These are phyloP conservation scores for Orthosia gothica DNA, from an alignment of 2,888 invertebrate genomes.

Conservation along the genomic window DNA sequence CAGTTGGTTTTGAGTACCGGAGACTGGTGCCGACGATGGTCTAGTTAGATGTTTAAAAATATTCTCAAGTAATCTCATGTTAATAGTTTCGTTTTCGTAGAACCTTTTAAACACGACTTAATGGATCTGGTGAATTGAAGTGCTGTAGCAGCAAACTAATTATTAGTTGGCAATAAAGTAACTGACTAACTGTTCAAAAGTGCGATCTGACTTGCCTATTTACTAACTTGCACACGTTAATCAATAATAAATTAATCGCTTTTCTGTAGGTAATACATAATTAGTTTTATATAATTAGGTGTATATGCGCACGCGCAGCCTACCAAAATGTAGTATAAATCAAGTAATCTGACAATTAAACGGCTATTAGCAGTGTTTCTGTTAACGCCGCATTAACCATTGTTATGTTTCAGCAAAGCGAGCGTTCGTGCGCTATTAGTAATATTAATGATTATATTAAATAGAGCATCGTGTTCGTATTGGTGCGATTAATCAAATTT, in stretches of 20 bases:
- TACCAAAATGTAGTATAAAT: slow-evolving; percentile 23
- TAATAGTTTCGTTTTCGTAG: background rate
- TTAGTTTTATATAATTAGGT: background rate
- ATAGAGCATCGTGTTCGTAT: background rate
- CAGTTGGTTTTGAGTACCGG: slow-evolving; percentile 34
- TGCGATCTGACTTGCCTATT: background rate
- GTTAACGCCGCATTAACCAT: slow-evolving; percentile 45
- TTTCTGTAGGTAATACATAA: background rate
- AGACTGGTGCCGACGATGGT: background rate
- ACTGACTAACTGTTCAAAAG: background rate
- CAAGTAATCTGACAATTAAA: slow-evolving; percentile 52
- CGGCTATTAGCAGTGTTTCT: slow-evolving; percentile 46
- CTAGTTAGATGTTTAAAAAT: background rate
- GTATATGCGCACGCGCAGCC: slow-evolving; percentile 12
- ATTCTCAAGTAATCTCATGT: background rate
- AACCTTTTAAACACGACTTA: no score
- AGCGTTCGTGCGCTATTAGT: slow-evolving; percentile 7
- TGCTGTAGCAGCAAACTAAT: background rate
- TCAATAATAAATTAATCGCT: background rate
- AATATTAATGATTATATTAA: slow-evolving; percentile 1
- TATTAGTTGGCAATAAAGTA: no score
- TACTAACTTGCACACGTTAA: background rate
- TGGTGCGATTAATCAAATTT: background rate
- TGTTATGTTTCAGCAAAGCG: slow-evolving; percentile 47
- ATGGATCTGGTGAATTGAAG: background rate